Conservation (phyloP, 2,113 vertebrate species). For the Dromas ardeola region DNA sequence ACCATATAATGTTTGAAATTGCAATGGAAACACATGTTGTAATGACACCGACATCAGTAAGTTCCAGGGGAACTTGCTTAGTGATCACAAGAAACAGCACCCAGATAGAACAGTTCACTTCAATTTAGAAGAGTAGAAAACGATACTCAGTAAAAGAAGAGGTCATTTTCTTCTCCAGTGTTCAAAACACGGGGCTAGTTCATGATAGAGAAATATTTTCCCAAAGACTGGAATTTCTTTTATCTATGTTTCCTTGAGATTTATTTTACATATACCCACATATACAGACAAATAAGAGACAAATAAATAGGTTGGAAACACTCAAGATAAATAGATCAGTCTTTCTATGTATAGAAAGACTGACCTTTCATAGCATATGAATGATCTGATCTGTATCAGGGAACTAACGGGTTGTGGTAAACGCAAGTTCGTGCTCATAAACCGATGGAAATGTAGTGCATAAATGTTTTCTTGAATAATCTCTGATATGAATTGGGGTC, state of each 20-base stretch:
- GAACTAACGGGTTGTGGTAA: neutral
- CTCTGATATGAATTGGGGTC: neutral
- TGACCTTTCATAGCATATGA: neutral
- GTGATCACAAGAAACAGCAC: neutral
- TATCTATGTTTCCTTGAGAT: neutral
- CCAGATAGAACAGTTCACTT: neutral
- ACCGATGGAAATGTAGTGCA: neutral
- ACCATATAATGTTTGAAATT: neutral
- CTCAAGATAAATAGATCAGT: neutral
- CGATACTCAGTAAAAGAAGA: neutral
- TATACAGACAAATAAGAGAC: neutral
- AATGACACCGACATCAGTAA: neutral
- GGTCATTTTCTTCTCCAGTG: neutral
- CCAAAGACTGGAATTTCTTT: neutral
- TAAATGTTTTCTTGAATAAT: neutral
- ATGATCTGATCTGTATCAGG: neutral
- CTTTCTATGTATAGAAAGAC: neutral
- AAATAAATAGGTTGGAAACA: neutral
- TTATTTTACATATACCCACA: neutral
- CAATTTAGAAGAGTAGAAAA: neutral
- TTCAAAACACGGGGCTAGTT: neutral
- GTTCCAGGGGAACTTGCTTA: neutral
- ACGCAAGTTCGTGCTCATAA: neutral
- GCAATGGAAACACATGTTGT: neutral
- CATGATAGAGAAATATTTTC: neutral